Evolutionary conservation across 2,888 invertebrate genomes (phyloP).

Genomic region (Barypeithes pellucidus): DNA sequence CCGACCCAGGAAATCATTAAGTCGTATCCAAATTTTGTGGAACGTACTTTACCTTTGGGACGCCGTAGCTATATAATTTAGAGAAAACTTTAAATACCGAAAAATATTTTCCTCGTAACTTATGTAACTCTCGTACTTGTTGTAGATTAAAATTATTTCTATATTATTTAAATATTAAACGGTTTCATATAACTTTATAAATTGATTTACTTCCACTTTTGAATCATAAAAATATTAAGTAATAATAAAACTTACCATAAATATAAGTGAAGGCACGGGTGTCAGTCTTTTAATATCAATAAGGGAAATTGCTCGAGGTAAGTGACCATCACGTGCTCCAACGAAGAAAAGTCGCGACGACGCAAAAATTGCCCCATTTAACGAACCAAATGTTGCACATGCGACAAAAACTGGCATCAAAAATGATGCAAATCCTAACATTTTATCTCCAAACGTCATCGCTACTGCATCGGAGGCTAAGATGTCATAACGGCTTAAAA

Average conservation of each 20-base stretch:
- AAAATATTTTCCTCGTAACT: too few relatives aligned
- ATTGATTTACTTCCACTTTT: too few relatives aligned
- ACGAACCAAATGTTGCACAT: slow-evolving; percentile 92
- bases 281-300: slow-evolving; percentile 85
- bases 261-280: slow-evolving; percentile 87
- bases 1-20: too few relatives aligned
- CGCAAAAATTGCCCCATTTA: slow-evolving; percentile 96
- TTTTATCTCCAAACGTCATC: slow-evolving; percentile 90
- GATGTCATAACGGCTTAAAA: slow-evolving; percentile 87
- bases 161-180: too few relatives aligned
- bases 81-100: too few relatives aligned
- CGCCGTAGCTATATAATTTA: too few relatives aligned
- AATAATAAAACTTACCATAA: slow-evolving; percentile 78
- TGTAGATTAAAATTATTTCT: too few relatives aligned
- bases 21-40: too few relatives aligned
- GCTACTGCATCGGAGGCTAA: slow-evolving; percentile 96
- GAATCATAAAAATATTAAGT: not conserved
- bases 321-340: slow-evolving; percentile 92
- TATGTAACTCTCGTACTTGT: too few relatives aligned
- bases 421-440: slow-evolving; percentile 84
- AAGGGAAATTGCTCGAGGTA: slow-evolving; percentile 86
- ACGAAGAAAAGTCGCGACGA: slow-evolving; percentile 94
- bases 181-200: too few relatives aligned
- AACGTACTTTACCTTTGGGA: too few relatives aligned
- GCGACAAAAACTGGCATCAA: slow-evolving; percentile 96